Evolutionary conservation across 2,888 invertebrate genomes (phyloP).

Genomic region (Polydrusus cervinus): DNA sequence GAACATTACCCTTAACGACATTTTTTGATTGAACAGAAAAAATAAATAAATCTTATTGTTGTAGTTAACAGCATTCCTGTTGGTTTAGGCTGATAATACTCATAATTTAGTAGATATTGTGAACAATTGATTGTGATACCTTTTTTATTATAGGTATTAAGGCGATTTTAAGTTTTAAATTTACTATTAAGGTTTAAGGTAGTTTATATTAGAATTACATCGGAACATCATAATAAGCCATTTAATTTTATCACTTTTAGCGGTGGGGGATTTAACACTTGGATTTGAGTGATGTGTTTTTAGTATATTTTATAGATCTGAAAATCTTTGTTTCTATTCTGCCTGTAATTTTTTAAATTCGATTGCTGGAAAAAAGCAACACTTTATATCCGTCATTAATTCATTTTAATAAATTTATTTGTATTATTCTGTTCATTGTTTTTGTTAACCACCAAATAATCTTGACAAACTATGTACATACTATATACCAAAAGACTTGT

Average conservation of each 20-base stretch:
- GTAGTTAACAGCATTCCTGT: too few relatives aligned
- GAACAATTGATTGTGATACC: background rate
- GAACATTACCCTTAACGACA: too few relatives aligned
- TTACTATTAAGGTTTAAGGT: too few relatives aligned
- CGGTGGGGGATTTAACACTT: slow-evolving; percentile 9
- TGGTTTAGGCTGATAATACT: too few relatives aligned
- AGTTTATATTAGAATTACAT: background rate
- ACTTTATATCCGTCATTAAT: background rate
- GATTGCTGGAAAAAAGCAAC: background rate
- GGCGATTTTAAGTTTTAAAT: background rate
- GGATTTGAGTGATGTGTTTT: background rate
- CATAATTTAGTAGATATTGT: too few relatives aligned
- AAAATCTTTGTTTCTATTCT: too few relatives aligned
- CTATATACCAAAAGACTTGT: too few relatives aligned
- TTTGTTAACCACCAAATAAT: too few relatives aligned
- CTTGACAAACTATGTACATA: background rate
- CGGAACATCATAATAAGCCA: background rate
- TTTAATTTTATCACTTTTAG: slow-evolving; percentile 1
- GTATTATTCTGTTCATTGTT: background rate
- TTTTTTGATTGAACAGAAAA: too few relatives aligned
- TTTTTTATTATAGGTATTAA: background rate
- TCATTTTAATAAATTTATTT: slow-evolving; percentile 6
- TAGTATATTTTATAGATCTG: background rate
- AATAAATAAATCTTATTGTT: too few relatives aligned
- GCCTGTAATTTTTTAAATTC: background rate